Evolutionary conservation across 1,140 invertebrate species (phyloP).

Genomic region (Pentalonia nigronervosa): DNA sequence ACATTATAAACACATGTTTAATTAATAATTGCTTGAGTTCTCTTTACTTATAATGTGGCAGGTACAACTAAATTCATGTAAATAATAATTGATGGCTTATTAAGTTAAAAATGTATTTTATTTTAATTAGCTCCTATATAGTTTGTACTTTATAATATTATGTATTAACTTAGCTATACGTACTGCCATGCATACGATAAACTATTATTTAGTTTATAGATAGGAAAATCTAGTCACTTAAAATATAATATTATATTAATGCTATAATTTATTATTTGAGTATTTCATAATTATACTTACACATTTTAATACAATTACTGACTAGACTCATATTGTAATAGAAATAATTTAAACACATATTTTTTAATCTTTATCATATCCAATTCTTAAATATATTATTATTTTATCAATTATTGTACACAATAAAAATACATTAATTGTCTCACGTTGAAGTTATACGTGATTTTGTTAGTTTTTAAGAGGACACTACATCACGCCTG

Average conservation of each 20-base stretch:
- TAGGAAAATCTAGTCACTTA: background rate
- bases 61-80: background rate
- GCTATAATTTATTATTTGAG: background rate
- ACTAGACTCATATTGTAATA: background rate
- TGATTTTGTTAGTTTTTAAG: background rate
- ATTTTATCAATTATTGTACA: conserved; percentile 4
- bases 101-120: conserved; percentile 18
- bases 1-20: background rate
- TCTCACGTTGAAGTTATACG: background rate
- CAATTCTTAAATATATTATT: background rate
- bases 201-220: conserved; percentile 34
- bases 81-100: background rate
- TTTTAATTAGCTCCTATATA: background rate
- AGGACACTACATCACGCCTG: background rate
- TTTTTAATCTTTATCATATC: conserved; percentile 8
- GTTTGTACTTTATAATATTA: conserved; percentile 2
- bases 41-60: background rate
- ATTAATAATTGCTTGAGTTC: background rate
- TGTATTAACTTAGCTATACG: background rate
- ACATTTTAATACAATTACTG: conserved; percentile 13
- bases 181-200: background rate
- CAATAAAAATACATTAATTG: background rate
- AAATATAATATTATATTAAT: background rate
- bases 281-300: background rate
- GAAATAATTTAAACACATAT: background rate